Evolutionary conservation across 2,113 vertebrate species (phyloP), one percentile per base, ranked within the genome.

Genomic region (Eublepharis macularius): DNA sequence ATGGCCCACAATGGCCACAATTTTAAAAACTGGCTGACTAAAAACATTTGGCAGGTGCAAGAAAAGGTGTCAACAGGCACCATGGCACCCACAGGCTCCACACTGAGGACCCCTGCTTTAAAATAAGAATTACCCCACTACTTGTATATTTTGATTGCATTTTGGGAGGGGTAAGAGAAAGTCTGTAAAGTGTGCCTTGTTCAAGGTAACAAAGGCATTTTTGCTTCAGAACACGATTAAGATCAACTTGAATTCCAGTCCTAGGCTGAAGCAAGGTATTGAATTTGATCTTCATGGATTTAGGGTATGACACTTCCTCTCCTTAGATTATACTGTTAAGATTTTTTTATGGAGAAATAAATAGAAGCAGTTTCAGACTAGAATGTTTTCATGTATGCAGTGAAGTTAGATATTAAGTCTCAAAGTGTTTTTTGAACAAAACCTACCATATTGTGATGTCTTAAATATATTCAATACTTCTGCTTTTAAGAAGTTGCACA

Each of bases 221-320:
- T 92, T 92, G 6, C 73, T 87, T 86, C 63, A 79, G 83, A 57
- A 86, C 84, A 76, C 49, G 75, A 74, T 43, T n/a, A 79, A 2
- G 36, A 69, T 34, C 79, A 54, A 45, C 69, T 54, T 57, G 29
- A 78, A 24, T 82, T 45, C n/a, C 29, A 83, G 36, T 36, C 66
- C 11, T 89, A 90, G 41, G 0, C 0, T 84, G 89, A 90, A 79
- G 87, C 76, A 83, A 26, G 86, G 89, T 70, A 91, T 87, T 81
- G 51, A n/a, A 80, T 65, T 63, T 83, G 19, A 69, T 88, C 70
- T 91, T 94, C 86, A 90, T 82, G 86, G 26, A 85, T 32, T 83
- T 82, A 81, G 43, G 86, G 78, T 57, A 83, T 49, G 2, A 75
- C 16, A 86, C 65, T 81, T 17, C 32, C 3, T 19, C 57, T 7